These are phyloP conservation scores for Dromococcyx pavoninus DNA, from an alignment of 2,797 vertebrate species.

Conservation along the genomic window DNA sequence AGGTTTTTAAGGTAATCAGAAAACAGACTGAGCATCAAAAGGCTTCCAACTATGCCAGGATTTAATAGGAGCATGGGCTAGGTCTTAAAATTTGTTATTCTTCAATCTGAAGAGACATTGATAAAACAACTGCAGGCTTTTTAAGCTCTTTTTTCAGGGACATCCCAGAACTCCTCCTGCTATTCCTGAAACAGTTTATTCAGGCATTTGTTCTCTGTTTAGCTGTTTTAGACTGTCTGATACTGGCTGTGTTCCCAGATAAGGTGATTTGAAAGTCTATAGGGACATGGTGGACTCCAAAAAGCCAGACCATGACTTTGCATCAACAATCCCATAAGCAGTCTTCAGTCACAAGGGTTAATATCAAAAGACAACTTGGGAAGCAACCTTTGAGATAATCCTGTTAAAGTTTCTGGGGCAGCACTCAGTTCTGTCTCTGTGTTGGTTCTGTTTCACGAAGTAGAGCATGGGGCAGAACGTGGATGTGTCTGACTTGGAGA, in stretches of 20 bases:
- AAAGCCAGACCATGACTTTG: neutral
- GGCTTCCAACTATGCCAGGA: neutral
- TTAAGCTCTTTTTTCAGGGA: slow-evolving; percentile 1
- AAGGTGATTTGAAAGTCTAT: neutral
- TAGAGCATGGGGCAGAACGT: neutral
- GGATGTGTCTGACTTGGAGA: neutral
- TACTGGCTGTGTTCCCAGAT: neutral
- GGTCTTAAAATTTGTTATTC: neutral
- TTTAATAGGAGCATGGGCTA: neutral
- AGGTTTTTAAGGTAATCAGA: neutral
- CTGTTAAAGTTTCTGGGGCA: neutral
- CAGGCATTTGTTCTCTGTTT: neutral
- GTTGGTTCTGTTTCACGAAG: neutral
- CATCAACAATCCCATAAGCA: neutral
- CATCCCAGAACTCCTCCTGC: neutral
- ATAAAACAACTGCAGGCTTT: neutral
- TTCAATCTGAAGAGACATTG: slow-evolving; percentile 2
- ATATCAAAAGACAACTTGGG: neutral
- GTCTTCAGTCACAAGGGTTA: neutral
- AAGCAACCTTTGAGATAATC: neutral
- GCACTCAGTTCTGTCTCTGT: neutral
- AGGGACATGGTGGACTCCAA: neutral
- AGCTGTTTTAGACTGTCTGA: slow-evolving; percentile 9
- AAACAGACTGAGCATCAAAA: slow-evolving; percentile 3
- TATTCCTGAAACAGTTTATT: slow-evolving; percentile 22